phyloP scores from a whole-genome alignment of 2,797 vertebrate genomes.

The Falco cherrug region DNA sequence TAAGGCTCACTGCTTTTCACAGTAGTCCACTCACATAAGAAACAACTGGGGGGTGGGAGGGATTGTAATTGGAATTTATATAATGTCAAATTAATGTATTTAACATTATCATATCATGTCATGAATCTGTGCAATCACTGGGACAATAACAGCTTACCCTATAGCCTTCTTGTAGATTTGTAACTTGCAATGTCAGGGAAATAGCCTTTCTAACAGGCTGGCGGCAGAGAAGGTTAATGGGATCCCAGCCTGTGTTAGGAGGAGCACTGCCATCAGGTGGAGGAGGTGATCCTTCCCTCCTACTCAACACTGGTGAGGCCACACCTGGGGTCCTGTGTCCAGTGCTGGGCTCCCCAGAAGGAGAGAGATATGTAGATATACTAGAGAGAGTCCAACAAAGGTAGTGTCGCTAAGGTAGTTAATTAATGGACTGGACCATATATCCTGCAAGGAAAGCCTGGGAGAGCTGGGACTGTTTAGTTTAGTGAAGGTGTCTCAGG shows the following conservation, averaged over 20 bases:
- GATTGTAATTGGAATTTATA: neutral
- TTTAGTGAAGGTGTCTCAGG: neutral
- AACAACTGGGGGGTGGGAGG: fast-evolving
- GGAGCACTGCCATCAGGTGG: neutral
- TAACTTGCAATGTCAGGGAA: neutral
- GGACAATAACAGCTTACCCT: neutral
- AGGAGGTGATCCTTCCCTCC: neutral
- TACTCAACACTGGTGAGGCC: neutral
- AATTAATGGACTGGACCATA: fast-evolving
- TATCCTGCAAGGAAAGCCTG: neutral
- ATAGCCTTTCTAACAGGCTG: neutral
- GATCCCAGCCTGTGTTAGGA: too few species aligned
- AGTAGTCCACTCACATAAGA: neutral
- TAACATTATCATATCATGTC: neutral
- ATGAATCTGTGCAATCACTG: neutral
- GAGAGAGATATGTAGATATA: neutral
- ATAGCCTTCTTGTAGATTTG: neutral
- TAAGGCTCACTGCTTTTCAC: neutral
- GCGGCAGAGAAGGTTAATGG: neutral
- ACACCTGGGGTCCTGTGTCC: neutral
- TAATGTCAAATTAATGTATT: neutral
- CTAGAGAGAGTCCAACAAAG: neutral
- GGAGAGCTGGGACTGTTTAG: neutral
- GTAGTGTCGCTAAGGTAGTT: neutral
- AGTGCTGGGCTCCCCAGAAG: neutral